phyloP scores from a whole-genome alignment of 2,888 invertebrate species.

The Coenonympha glycerion region DNA sequence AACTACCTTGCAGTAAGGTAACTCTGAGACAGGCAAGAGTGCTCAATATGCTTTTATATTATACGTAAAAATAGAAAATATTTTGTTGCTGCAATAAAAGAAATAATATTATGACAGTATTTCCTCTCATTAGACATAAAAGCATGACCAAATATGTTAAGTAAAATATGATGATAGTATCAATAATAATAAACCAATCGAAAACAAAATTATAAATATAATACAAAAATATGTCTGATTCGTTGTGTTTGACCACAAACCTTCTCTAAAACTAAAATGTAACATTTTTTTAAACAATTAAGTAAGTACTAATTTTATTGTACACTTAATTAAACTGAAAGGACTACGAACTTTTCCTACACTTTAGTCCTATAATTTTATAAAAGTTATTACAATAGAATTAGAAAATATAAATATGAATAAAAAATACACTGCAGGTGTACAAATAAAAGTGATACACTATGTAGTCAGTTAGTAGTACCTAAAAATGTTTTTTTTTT shows the following conservation, averaged over 20 bases:
- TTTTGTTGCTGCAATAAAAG: constrained; percentile 32
- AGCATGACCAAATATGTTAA: constrained; percentile 42
- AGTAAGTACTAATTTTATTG: not conserved
- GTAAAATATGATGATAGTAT: constrained; percentile 47
- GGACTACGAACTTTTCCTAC: not conserved
- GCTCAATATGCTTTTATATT: constrained; percentile 36
- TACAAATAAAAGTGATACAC: not conserved
- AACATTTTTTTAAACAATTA: not conserved
- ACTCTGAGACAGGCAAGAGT: constrained; percentile 59
- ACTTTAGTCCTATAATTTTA: not conserved
- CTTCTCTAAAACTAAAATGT: constrained; percentile 24
- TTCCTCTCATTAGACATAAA: too few species aligned
- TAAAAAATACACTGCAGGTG: constrained; percentile 10
- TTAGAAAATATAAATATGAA: not conserved
- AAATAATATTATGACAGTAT: constrained; percentile 44
- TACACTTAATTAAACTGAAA: not conserved
- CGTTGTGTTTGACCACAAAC: constrained; percentile 58
- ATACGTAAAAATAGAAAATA: constrained; percentile 31
- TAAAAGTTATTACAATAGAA: not conserved
- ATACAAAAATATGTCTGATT: constrained; percentile 51
- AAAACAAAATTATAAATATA: constrained; percentile 42
- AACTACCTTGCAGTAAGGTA: constrained; percentile 46
- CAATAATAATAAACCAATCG: constrained; percentile 40
- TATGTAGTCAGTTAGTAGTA: not conserved
- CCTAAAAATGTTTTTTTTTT: constrained; percentile 19